phyloP scores from a whole-genome alignment of 1,140 invertebrate species.

The Eurosta solidaginis region DNA sequence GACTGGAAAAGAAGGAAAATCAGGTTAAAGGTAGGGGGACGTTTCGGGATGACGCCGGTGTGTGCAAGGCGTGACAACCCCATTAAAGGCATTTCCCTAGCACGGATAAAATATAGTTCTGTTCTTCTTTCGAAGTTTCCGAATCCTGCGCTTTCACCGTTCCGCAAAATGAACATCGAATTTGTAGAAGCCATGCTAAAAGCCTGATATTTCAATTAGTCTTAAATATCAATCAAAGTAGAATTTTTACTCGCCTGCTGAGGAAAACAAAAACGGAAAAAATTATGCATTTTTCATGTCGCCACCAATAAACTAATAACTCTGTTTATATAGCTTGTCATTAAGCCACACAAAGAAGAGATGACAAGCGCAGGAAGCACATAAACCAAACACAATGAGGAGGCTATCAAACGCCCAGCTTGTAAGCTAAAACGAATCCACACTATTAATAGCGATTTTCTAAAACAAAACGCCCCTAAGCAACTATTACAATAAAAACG shows the following conservation, averaged over 20 bases:
- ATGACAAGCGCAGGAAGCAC: neutral
- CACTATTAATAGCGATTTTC: neutral
- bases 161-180: too few species aligned
- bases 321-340: neutral
- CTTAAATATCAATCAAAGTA: neutral
- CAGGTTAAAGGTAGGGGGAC: too few species aligned
- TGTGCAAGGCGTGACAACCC: too few species aligned
- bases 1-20: too few species aligned
- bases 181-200: too few species aligned
- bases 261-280: neutral
- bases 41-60: too few species aligned
- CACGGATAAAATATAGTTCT: too few species aligned
- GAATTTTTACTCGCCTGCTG: neutral
- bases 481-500: neutral
- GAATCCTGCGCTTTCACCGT: too few species aligned
- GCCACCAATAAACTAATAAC: neutral
- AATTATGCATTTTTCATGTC: neutral
- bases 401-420: too few species aligned
- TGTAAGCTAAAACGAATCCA: neutral
- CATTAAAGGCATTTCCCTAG: too few species aligned
- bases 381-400: neutral
- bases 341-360: neutral
- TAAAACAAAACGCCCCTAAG: neutral
- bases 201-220: conserved; percentile 13
- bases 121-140: too few species aligned